phyloP scores from a whole-genome alignment of 2,797 vertebrate species.

The Malurus leucopterus region DNA sequence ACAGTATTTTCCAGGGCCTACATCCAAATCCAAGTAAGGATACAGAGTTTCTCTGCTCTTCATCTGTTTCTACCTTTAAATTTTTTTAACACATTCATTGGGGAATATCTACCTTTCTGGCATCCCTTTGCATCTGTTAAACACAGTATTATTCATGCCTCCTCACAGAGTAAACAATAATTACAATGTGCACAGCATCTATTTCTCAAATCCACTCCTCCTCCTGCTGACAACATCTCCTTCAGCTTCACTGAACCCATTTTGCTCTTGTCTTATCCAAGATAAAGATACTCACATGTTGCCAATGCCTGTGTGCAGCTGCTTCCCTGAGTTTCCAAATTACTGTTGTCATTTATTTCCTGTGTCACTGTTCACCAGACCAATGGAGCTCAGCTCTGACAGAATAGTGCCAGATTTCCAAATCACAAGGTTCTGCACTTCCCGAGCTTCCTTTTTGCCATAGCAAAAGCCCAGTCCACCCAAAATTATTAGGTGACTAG shows the following conservation, averaged over 20 bases:
- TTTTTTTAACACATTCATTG: neutral
- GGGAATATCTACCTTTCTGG: neutral
- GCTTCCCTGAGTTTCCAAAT: neutral
- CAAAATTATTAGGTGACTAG: neutral
- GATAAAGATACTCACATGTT: neutral
- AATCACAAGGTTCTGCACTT: neutral
- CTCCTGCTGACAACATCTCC: neutral
- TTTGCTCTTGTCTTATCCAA: neutral
- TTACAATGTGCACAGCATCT: neutral
- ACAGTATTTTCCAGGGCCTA: neutral
- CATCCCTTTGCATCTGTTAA: neutral
- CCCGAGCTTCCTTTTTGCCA: neutral
- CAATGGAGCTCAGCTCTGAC: neutral
- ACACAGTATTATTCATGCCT: neutral
- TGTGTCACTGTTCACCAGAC: neutral
- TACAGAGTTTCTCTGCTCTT: neutral
- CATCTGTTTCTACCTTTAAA: neutral
- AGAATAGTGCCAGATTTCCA: neutral
- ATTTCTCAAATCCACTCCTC: neutral
- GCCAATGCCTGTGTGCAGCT: neutral
- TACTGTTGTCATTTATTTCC: neutral
- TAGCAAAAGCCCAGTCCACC: neutral
- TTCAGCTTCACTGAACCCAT: slow-evolving; percentile 11
- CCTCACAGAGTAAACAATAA: neutral
- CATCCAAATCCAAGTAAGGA: neutral